phyloP scores from a whole-genome alignment of 2,888 invertebrate species.

The Anthophora plumipes region DNA sequence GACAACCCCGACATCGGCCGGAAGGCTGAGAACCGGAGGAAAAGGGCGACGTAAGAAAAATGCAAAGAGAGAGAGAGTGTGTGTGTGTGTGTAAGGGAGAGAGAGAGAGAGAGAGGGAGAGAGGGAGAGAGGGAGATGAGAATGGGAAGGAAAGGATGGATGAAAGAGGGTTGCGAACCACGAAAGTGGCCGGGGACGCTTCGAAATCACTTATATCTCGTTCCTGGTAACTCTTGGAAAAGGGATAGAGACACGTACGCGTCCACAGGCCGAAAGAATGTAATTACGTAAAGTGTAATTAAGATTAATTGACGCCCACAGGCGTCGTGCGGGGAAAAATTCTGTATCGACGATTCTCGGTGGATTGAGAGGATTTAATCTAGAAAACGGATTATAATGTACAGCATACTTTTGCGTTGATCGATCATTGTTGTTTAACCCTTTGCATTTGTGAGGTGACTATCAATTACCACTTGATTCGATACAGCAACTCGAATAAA shows the following conservation, averaged over 20 bases:
- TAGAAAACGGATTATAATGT: not conserved
- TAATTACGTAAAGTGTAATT: conserved; percentile 41
- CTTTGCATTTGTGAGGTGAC: no score
- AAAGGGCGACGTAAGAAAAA: conserved; percentile 79
- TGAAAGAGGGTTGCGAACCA: conserved; percentile 32
- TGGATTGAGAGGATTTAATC: not conserved
- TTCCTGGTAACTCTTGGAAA: conserved; percentile 48
- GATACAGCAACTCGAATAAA: no score
- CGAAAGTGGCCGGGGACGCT: conserved; percentile 44
- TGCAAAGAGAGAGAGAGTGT: conserved; percentile 63
- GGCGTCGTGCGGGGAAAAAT: not conserved
- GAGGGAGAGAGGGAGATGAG: conserved; percentile 26
- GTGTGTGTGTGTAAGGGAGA: conserved; percentile 51
- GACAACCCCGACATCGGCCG: conserved; percentile 53
- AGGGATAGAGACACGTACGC: conserved; percentile 35
- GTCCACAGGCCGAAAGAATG: conserved; percentile 18
- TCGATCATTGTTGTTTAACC: not conserved
- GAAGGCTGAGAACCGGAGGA: conserved; percentile 62
- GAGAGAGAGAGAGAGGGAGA: conserved; percentile 31
- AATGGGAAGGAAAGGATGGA: conserved; percentile 10
- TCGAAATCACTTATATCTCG: conserved; percentile 62
- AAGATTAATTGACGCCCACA: conserved; percentile 37
- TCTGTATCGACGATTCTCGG: not conserved
- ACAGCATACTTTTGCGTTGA: no score
- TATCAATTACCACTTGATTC: no score